Evolutionary conservation across 1,140 invertebrate species (phyloP).

Genomic region (Andrena cerasifolii): DNA sequence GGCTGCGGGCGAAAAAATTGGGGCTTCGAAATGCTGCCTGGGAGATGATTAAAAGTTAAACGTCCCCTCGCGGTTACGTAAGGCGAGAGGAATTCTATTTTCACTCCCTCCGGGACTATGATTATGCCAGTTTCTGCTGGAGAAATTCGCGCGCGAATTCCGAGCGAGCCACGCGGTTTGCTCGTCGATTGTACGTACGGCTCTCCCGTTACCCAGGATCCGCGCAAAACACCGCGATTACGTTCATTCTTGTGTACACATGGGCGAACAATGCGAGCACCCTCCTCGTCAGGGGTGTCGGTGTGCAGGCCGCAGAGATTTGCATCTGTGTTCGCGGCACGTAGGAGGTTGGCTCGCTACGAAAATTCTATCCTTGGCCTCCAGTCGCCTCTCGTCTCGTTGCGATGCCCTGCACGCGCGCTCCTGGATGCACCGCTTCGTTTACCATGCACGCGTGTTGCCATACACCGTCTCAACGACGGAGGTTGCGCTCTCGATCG

Average conservation of each 20-base stretch:
- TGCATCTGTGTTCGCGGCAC: slow-evolving; percentile 27
- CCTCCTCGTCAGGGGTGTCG: not conserved
- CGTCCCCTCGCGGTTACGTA: not conserved
- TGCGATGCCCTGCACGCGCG: slow-evolving; percentile 21
- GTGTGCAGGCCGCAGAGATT: not conserved
- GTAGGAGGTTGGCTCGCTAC: slow-evolving; percentile 9
- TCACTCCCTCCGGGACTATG: slow-evolving; percentile 3
- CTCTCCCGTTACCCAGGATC: too few species aligned
- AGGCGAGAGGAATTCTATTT: not conserved
- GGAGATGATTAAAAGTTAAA: too few species aligned
- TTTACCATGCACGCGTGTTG: slow-evolving; percentile 28
- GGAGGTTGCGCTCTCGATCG: slow-evolving; percentile 19
- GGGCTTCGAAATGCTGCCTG: not conserved
- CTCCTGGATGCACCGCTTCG: slow-evolving; percentile 32
- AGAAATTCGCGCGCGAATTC: slow-evolving; percentile 21
- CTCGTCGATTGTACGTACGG: too few species aligned
- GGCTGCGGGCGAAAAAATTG: not conserved
- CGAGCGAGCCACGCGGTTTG: not conserved
- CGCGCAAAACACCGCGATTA: slow-evolving; percentile 5
- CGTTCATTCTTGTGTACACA: not conserved
- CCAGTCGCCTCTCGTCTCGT: slow-evolving; percentile 11
- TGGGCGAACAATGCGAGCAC: not conserved
- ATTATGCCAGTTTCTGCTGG: slow-evolving; percentile 20
- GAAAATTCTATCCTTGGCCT: slow-evolving; percentile 44
- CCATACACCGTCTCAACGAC: not conserved